Base-by-base conservation (phyloP, 1,140 invertebrate genomes). In the Ips typographus region DNA sequence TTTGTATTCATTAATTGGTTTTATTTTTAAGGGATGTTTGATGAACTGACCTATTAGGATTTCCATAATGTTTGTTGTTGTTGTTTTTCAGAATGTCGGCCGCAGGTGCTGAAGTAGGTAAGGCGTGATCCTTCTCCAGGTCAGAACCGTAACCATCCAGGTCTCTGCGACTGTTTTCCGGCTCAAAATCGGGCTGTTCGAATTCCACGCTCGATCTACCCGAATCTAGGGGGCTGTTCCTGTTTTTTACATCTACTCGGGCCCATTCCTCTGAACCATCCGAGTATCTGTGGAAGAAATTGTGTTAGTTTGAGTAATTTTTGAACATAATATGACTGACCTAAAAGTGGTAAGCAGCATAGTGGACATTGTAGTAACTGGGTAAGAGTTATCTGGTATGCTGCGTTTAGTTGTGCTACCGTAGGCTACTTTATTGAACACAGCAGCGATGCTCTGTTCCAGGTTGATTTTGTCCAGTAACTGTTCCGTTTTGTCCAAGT, bases 51-150 rank as follows among this genome's bases (percentile, higher is more conserved):
- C 68, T 78, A 76, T 84, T 84, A 40, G 88, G 87, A 80, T 89
- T 90, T 66, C 87, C 86, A 75, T 89, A 89, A 8, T 87, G 85
- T 44, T 86, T 86, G 76, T 89, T 89, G 78, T 86, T 87, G 78
- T 89, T 88, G 71, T 87, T 89, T 77, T 89, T 89, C 69, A 89
- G 82, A 63, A 89, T 89, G 77, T 89, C 87, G 2, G 88, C 88
- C 72, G 88, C 88, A 47, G 88, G 88, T 49, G 88, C 87, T n/a
- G 86, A 87, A 63, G 88, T 89, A 4, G 88, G 88, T 68, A 89
- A 77, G 2, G 84, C 87, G 77, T 89, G 88, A 78, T 89, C 88
- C 72, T 85, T 81, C 78, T 89, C 88, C 75, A 89, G 74, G 75
- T 89, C 87, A 38, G 84, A 80, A 74, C 88, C 87, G 81, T 88